Evolutionary conservation across 2,797 vertebrate species (phyloP).

Genomic region (Typhlichthys eigenmanni): DNA sequence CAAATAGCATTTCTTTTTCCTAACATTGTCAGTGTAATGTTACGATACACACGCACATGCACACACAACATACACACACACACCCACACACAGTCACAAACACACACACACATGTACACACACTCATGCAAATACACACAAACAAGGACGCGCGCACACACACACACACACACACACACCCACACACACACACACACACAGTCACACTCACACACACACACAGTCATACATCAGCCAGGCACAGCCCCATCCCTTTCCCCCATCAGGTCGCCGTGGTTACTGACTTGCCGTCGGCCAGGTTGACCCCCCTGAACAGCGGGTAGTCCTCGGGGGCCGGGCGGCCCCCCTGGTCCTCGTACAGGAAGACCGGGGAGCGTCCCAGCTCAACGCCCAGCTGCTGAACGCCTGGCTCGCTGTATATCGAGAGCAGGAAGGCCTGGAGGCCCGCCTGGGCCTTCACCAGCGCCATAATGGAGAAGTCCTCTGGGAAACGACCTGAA

Average conservation of each 20-base stretch:
- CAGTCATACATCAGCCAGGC: background rate
- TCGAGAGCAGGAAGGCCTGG: slow-evolving; percentile 87
- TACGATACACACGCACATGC: too few species aligned
- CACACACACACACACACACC: slow-evolving; percentile 6
- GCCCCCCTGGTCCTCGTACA: slow-evolving; percentile 88
- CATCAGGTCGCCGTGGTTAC: slow-evolving; percentile 70
- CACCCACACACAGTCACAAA: background rate
- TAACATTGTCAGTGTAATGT: too few species aligned
- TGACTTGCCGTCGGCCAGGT: slow-evolving; percentile 88
- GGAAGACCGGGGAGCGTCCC: slow-evolving; percentile 86
- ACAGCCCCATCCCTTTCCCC: slow-evolving; percentile 52
- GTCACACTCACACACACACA: slow-evolving; percentile 12
- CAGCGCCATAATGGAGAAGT: slow-evolving; percentile 89
- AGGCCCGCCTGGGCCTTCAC: slow-evolving; percentile 84
- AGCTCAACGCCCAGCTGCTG: slow-evolving; percentile 90
- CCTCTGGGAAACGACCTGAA: slow-evolving; percentile 87
- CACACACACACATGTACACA: background rate
- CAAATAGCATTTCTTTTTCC: too few species aligned
- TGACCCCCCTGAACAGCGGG: slow-evolving; percentile 86
- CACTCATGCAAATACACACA: slow-evolving; percentile 14
- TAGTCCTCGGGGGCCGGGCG: slow-evolving; percentile 85
- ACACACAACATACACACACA: background rate
- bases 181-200: background rate
- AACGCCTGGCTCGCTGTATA: slow-evolving; percentile 87
- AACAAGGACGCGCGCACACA: background rate